Conservation (phyloP, 2,888 invertebrate genomes). For the Mesopsocus fuscifrons region DNA sequence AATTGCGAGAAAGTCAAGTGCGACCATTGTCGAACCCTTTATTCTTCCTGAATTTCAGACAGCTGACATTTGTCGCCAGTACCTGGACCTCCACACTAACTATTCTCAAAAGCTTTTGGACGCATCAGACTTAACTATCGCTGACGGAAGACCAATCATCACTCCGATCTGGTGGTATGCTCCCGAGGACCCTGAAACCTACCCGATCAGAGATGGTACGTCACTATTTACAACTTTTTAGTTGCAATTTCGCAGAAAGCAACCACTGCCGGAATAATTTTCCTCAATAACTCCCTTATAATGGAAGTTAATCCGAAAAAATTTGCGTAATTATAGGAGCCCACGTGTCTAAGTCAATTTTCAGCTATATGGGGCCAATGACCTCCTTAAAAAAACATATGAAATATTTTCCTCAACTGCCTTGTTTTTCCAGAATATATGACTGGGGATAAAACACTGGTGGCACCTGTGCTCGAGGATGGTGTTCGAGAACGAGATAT, state of each 20-base stretch:
- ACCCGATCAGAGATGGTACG: conserved; percentile 26
- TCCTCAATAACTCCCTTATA: no score
- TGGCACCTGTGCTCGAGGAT: conserved; percentile 50
- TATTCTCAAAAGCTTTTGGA: conserved; percentile 36
- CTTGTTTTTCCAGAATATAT: conserved; percentile 45
- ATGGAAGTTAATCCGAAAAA: no score
- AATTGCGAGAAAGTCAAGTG: no score
- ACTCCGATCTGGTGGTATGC: conserved; percentile 74
- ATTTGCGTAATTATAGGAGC: background rate
- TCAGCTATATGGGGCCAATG: background rate
- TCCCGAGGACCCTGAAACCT: conserved; percentile 41
- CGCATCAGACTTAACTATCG: conserved; percentile 38
- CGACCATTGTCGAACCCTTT: no score
- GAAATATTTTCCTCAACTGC: no score
- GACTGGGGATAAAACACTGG: conserved; percentile 51
- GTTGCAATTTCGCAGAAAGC: no score
- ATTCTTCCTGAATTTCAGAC: no score
- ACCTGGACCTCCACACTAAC: conserved; percentile 41
- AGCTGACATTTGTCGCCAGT: conserved; percentile 38
- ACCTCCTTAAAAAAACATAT: background rate
- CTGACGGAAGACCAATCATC: conserved; percentile 49
- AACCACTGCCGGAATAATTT: no score
- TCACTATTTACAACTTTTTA: no score
- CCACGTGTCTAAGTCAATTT: background rate
- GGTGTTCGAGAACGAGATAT: conserved; percentile 40